Percentiles rank a stretch among this genome's conserved stretches.
Conservation (phyloP, 2,113 vertebrate genomes). For the Callipepla californica region DNA sequence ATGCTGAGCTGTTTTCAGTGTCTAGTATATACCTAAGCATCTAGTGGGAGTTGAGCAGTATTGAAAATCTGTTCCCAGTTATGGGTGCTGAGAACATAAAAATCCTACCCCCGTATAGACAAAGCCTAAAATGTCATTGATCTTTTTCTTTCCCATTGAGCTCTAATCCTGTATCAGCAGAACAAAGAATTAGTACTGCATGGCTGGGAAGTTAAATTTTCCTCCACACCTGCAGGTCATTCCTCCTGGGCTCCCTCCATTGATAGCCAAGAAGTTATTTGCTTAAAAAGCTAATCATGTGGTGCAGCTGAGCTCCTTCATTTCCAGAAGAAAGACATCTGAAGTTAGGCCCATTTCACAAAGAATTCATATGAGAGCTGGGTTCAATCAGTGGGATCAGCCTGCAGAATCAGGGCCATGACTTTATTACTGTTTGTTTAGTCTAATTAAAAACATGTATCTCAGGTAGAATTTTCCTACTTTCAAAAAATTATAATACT, state of each 20-base stretch:
- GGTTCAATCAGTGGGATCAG: constrained; percentile 48
- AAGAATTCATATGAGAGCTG: constrained; percentile 47
- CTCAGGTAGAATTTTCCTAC: background rate
- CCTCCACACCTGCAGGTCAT: constrained; percentile 65
- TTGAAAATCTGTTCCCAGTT: constrained; percentile 63
- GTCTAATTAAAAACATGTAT: constrained; percentile 47
- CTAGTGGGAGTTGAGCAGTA: background rate
- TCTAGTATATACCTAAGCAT: background rate
- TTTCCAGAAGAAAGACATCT: constrained; percentile 48
- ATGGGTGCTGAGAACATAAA: constrained; percentile 64
- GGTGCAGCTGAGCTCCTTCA: constrained; percentile 54
- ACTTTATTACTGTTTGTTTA: constrained; percentile 46
- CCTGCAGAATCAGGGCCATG: constrained; percentile 17
- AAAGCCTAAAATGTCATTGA: constrained; percentile 63
- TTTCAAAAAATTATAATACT: background rate
- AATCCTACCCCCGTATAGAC: constrained; percentile 31
- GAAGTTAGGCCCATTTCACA: constrained; percentile 42
- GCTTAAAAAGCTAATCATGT: constrained; percentile 69
- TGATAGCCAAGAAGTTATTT: constrained; percentile 63
- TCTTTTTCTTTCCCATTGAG: constrained; percentile 65
- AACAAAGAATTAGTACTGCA: constrained; percentile 64
- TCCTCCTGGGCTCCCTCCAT: constrained; percentile 48
- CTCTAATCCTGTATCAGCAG: constrained; percentile 65
- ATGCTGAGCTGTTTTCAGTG: constrained; percentile 18
- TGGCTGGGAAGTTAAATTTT: constrained; percentile 65